Conservation (phyloP, 2,797 vertebrate species). For the Myoxocephalus aenaeus region DNA sequence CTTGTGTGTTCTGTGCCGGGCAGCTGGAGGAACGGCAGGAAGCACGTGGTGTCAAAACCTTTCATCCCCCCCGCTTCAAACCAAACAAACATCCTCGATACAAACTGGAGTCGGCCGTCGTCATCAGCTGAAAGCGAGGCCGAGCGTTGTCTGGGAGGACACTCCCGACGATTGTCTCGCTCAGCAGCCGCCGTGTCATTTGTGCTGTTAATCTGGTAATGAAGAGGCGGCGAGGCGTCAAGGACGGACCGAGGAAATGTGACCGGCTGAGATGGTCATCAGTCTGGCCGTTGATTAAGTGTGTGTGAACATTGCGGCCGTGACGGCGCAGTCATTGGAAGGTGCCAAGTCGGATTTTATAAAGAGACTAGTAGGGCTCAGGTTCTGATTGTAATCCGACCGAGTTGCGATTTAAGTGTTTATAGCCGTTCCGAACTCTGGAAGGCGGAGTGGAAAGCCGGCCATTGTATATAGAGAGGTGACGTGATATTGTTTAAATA, state of each 20-base stretch:
- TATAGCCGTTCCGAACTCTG: background rate
- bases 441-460: background rate
- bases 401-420: background rate
- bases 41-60: constrained; percentile 29
- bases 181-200: constrained; percentile 20
- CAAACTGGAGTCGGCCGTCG: constrained; percentile 6
- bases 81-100: constrained; percentile 30
- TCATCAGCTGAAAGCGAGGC: background rate
- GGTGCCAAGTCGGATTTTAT: background rate
- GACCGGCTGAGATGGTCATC: constrained; percentile 18
- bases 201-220: constrained; percentile 18
- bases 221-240: constrained; percentile 37
- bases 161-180: background rate
- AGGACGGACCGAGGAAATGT: constrained; percentile 18
- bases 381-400: background rate
- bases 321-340: constrained; percentile 8
- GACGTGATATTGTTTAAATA: background rate
- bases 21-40: constrained; percentile 33
- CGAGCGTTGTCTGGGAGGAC: background rate
- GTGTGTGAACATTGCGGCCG: background rate
- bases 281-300: constrained; percentile 5
- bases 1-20: constrained; percentile 20
- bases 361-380: background rate
- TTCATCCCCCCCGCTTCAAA: constrained; percentile 9
- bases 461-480: background rate